Evolutionary conservation across 2,797 vertebrate species (phyloP), one percentile per base, ranked within the genome.

Genomic region (Pelodytes ibericus): DNA sequence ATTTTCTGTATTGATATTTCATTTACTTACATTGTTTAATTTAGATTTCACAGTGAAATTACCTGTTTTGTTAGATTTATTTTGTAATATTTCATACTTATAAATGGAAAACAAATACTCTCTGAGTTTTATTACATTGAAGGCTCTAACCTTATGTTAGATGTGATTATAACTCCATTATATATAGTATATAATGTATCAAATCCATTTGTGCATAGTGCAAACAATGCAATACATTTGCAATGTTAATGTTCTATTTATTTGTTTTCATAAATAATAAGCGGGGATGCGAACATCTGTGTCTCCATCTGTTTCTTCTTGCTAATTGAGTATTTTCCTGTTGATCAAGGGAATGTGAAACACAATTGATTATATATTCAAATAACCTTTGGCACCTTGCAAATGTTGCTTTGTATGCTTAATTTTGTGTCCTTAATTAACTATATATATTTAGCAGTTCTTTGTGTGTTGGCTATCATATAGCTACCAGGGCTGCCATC

Each of bases 191-290:
- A 44, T 44, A 44, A 44, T 44, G 41, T 44, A 44, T 44, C 41
- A 16, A n/a, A 44, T 44, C 13, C 18, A 44, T 44, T 16, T 16
- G 41, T 44, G 41, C 13, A 16, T 16, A 44, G 3, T 44, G 13
- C 41, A 44, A 44, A 16, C 11, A 44, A 44, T 13, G 41, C 41
- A 15, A 16, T 44, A 16, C 11, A 44, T 44, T 44, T 44, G 41
- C 41, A 44, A 44, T 44, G 41, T 44, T 44, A 44, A 44, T 44
- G 41, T 16, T 1, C 41, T 15, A 13, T 44, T 44, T 44, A 44
- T 44, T 44, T 44, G 41, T 44, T 44, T 44, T 44, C 41, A 44
- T 44, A 44, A 44, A 44, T 44, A 44, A 44, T 44, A 44, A 44
- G 41, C 18, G 41, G 13, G 41, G 41, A 44, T 44, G 41, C 18